Evolutionary conservation across 2,888 invertebrate species (phyloP).

Genomic region (Orthonevra nobilis): DNA sequence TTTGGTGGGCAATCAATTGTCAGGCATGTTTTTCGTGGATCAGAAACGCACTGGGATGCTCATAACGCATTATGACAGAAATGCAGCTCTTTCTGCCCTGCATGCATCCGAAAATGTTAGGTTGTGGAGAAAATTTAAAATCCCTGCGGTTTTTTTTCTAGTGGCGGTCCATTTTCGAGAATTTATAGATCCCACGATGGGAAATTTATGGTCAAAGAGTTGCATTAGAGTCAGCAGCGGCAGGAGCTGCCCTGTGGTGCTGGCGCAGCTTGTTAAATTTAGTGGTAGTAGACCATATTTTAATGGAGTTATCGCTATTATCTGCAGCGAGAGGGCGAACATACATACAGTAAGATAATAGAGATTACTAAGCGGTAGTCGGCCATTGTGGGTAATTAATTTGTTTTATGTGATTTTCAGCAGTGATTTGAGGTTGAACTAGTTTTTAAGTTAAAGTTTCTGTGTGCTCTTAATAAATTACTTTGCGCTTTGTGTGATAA

Average conservation of each 20-base stretch:
- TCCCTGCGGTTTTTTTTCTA: slow-evolving; percentile 26
- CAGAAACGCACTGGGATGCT: slow-evolving; percentile 18
- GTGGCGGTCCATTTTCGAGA: slow-evolving; percentile 29
- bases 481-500: too few species aligned
- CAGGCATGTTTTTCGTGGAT: neutral
- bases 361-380: neutral
- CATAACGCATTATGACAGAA: slow-evolving; percentile 19
- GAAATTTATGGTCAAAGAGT: slow-evolving; percentile 21
- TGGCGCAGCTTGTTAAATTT: slow-evolving; percentile 5
- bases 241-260: too few species aligned
- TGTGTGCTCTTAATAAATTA: neutral
- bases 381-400: slow-evolving; percentile 32
- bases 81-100: slow-evolving; percentile 15
- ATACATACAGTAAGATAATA: slow-evolving; percentile 14
- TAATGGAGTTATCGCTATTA: slow-evolving; percentile 36
- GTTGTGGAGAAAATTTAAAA: slow-evolving; percentile 13
- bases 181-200: slow-evolving; percentile 51
- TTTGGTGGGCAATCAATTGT: slow-evolving; percentile 29
- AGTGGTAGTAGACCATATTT: slow-evolving; percentile 17
- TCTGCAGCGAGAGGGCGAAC: slow-evolving; percentile 6
- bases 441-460: neutral
- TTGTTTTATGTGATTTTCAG: slow-evolving; percentile 44
- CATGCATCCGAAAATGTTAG: slow-evolving; percentile 25
- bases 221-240: neutral
- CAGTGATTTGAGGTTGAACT: slow-evolving; percentile 24